Percentiles rank a stretch among this genome's conserved stretches.
Evolutionary conservation across 2,888 invertebrate species (phyloP).

Genomic region (Hermaeophaga mercurialis): DNA sequence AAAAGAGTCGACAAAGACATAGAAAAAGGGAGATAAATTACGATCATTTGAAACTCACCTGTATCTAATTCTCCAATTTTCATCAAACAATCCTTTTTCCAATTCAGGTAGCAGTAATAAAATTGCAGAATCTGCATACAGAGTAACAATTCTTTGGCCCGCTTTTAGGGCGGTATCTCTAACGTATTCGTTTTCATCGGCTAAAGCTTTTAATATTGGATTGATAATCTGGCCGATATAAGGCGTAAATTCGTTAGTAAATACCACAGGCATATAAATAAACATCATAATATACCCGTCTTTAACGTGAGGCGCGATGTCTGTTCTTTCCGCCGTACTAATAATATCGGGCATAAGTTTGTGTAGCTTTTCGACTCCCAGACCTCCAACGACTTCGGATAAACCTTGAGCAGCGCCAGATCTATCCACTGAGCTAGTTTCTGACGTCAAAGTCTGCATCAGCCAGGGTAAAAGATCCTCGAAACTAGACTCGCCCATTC

Average conservation of each 20-base stretch:
- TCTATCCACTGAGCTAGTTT: slow-evolving; percentile 92
- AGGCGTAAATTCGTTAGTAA: slow-evolving; percentile 92
- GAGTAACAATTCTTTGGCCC: slow-evolving; percentile 94
- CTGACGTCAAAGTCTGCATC: slow-evolving; percentile 96
- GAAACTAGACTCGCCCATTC: slow-evolving; percentile 95
- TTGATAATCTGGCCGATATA: slow-evolving; percentile 92
- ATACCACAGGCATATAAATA: slow-evolving; percentile 98
- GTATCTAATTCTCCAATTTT: slow-evolving; percentile 96
- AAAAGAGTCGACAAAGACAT: too few species aligned
- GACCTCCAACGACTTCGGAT: slow-evolving; percentile 96
- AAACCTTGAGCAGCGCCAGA: slow-evolving; percentile 90
- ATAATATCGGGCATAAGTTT: slow-evolving; percentile 98
- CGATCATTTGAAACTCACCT: too few species aligned
- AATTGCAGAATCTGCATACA: slow-evolving; percentile 95
- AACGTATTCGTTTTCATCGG: slow-evolving; percentile 99
- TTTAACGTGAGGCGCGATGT: slow-evolving; percentile 95
- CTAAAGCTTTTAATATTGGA: slow-evolving; percentile 94
- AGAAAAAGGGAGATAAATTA: too few species aligned
- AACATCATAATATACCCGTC: slow-evolving; percentile 99
- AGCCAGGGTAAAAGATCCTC: slow-evolving; percentile 97
- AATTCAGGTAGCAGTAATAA: slow-evolving; percentile 90
- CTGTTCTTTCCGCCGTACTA: slow-evolving; percentile 87
- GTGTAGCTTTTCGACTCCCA: slow-evolving; percentile 93
- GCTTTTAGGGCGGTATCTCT: slow-evolving; percentile 96
- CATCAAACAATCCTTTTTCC: slow-evolving; percentile 93